Base-by-base conservation (phyloP, 1,140 invertebrate genomes). In the Branchinecta lindahli region DNA sequence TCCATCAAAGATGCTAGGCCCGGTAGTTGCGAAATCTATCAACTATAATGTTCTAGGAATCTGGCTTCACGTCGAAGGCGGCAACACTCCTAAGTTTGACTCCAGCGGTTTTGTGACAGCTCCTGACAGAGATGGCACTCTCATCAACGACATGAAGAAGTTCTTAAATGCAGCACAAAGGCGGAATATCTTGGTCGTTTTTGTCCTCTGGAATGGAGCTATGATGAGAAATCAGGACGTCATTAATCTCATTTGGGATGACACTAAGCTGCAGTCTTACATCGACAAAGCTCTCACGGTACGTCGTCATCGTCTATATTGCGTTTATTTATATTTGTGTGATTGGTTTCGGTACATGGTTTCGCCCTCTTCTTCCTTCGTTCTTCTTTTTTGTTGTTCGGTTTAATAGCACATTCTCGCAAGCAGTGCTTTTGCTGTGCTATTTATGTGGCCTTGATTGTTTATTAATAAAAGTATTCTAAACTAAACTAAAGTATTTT, bases 1-100 rank as follows among this genome's bases (percentile, higher is more conserved):
- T n/a, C n/a, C n/a, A n/a, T n/a, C n/a, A n/a, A n/a, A n/a, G n/a
- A n/a, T n/a, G n/a, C n/a, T n/a, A n/a, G n/a, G n/a, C n/a, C n/a
- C n/a, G n/a, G 33, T 33, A 33, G 33, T 33, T 33, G 2, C 33
- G 33, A 33, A 3, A 33, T 1, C 33, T 33, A 33, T 33, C 33
- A 33, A 33, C 33, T 33, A 33, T 33, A 33, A 3, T 33, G 33
- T 70, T 68, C 21, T n/a, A 81, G 80, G 80, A 44, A 75, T 79
- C 3, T 81, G 80, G 80, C 47, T 81, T 8, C 80, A 81, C 72
- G 77, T 80, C 8, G 79, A 80, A 67, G 80, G 79, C 7, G 73
- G 77, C 44, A 76, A 75, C 44, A 78, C 78, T 3, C 75, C 75
- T 6, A 66, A 72, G 20, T 76, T 73, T 66, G 72, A 76, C 66